Conservation (phyloP, 2,888 invertebrate genomes). For the Hylaea fasciaria region DNA sequence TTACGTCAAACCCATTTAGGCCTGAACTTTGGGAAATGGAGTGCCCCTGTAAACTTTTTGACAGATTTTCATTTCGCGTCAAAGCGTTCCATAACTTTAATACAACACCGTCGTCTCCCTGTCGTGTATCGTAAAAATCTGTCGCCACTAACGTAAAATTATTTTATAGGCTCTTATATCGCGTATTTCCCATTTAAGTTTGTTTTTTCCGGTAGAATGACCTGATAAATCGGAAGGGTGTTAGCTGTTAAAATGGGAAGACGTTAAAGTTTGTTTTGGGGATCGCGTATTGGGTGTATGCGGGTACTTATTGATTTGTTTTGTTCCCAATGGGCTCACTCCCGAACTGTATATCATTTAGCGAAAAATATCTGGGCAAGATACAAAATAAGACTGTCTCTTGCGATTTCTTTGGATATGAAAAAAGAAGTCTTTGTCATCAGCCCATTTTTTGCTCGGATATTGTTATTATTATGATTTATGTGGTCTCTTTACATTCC, state of each 20-base stretch:
- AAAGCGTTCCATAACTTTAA: slow-evolving; percentile 41
- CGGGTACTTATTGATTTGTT: slow-evolving; percentile 17
- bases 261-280: slow-evolving; percentile 25
- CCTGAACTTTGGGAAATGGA: slow-evolving; percentile 32
- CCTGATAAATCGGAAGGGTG: slow-evolving; percentile 40
- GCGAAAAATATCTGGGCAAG: slow-evolving; percentile 22
- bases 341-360: slow-evolving; percentile 9
- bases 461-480: too few species aligned
- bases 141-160: slow-evolving; percentile 62
- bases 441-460: too few species aligned
- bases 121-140: slow-evolving; percentile 60
- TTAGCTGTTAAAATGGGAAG: slow-evolving; percentile 36
- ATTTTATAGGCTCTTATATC: slow-evolving; percentile 60
- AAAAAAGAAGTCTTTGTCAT: too few species aligned
- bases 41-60: slow-evolving; percentile 39
- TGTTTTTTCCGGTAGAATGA: slow-evolving; percentile 46
- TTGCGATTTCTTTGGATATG: neutral
- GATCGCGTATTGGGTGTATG: slow-evolving; percentile 14
- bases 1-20: slow-evolving; percentile 42
- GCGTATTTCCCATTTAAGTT: slow-evolving; percentile 58
- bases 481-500: too few species aligned
- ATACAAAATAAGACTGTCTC: slow-evolving; percentile 6
- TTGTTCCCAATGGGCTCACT: slow-evolving; percentile 8
- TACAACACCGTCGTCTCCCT: slow-evolving; percentile 39
- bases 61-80: slow-evolving; percentile 42